Base-by-base conservation (phyloP, 2,797 vertebrate genomes). In the Hirundo rustica region DNA sequence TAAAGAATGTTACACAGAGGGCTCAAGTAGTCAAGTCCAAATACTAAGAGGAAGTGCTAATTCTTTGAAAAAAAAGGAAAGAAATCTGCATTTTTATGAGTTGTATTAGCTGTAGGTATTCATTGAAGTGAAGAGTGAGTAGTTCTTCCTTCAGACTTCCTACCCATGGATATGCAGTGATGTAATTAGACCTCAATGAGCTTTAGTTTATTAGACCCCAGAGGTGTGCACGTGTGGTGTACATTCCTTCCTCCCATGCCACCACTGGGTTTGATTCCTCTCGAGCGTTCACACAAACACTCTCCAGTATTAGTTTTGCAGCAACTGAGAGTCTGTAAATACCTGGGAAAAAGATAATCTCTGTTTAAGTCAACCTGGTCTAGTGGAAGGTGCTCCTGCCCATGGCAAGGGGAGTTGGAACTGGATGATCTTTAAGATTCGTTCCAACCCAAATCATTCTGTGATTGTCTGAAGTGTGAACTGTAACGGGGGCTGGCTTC, bases 111-210 rank as follows among this genome's bases (percentile, higher is more conserved):
- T 55, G 40, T 81, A 85, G 2, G 2, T 64, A 51, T 53, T 70
- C 47, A 66, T 5, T 44, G 82, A 89, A 86, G 66, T 65, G 68
- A 91, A 76, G 89, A 94, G 70, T 29, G 57, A 74, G 50, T 48
- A 72, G 76, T 75, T 90, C 79, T 95, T 96, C 83, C 70, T 89
- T 91, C 92, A 88, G 78, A 80, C 61, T 36, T 77, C 77, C 27
- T 66, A 45, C 47, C 62, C 8, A 1, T 74, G 38, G 68, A 85
- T 61, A 77, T 58, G n/a, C 95, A 89, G 40, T 20, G 75, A 44
- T 76, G 68, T 62, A 84, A 79, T 72, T 85, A 91, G 60, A 65
- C 73, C 57, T 18, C 0, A 0, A 72, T 6, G 38, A 80, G 45
- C 44, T 82, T 91, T 65, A 48, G 48, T 86, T 93, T 42, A 23